These are phyloP conservation scores for Hirundo rustica DNA, from an alignment of 2,797 vertebrate species.

Conservation along the genomic window DNA sequence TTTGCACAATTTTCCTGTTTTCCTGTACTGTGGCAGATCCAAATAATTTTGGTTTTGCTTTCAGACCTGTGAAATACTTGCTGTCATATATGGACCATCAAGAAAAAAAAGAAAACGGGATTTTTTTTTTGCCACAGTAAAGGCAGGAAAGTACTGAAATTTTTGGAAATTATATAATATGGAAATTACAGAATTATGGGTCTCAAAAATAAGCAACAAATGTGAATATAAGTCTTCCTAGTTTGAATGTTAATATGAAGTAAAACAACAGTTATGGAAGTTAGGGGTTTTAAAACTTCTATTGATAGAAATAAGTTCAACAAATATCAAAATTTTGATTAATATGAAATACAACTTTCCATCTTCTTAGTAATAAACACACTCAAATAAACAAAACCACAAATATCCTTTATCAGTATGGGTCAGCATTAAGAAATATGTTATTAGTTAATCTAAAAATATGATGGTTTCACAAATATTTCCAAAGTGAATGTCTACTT, in stretches of 20 bases:
- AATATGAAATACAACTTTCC: neutral
- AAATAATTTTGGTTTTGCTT: neutral
- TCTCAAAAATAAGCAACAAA: neutral
- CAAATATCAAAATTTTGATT: neutral
- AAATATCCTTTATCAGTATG: neutral
- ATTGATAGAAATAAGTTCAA: neutral
- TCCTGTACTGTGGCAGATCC: neutral
- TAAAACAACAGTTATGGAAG: neutral
- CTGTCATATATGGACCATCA: accelerated
- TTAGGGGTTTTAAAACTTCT: neutral
- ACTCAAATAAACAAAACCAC: neutral
- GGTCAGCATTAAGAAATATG: neutral
- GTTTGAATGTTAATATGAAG: neutral
- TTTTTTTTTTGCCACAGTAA: neutral
- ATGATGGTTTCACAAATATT: neutral
- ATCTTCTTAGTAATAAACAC: neutral
- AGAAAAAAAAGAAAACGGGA: neutral
- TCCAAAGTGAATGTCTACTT: slow-evolving; percentile 1
- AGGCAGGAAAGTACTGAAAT: neutral
- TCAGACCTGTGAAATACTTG: neutral
- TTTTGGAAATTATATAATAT: neutral
- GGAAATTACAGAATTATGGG: neutral
- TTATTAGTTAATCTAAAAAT: neutral
- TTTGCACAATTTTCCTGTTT: neutral
- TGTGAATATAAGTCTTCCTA: neutral